Base-by-base conservation (phyloP, 1,140 invertebrate genomes). In the Drosophila pseudoobscura region DNA sequence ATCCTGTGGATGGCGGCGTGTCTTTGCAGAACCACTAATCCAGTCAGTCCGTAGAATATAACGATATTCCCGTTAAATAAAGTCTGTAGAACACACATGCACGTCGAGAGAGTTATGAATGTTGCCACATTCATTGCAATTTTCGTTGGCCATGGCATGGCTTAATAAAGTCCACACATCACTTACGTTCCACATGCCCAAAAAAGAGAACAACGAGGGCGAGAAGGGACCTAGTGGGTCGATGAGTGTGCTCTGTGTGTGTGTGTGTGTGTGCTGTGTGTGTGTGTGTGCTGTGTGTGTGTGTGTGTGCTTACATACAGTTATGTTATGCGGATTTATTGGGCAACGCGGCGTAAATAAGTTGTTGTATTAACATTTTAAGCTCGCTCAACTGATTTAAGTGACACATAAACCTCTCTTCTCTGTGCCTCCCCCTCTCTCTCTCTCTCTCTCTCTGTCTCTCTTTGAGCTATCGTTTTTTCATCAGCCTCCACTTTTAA, bases 351-450 rank as follows among this genome's bases (percentile, higher is more conserved):
- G 56, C 56, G 45, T 59, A 49, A 59, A 49, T 24, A 59, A 59
- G 56, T 49, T 31, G 46, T 49, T 51, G 50, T 31, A 54, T 70
- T 50, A 61, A 61, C 44, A 44, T 62, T 61, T 62, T 53, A 61
- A 62, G 45, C 51, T 35, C 29, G 50, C 4, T 39, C 7, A 72
- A 62, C 31, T 62, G 59, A 63, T 69, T 53, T 31, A 47, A 53
- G 50, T 54, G 41, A 26, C 29, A 39, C 43, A 41, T 9, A 26
- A 29, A 15, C 20, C 17, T 22, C 39, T 49, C 41, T 55, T 63
- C 3, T 26, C 24, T 26, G 4, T 5, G 29, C 22, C 2, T 15
- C 24, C 3, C 4, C 1, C 29, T 31, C 1, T 9, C 29, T 8
- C 8, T 31, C 8, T 0, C 29, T 29, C 29, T 8, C 29, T 29